Conservation (phyloP, 1,140 invertebrate genomes). For the Dinothrombium tinctorium region DNA sequence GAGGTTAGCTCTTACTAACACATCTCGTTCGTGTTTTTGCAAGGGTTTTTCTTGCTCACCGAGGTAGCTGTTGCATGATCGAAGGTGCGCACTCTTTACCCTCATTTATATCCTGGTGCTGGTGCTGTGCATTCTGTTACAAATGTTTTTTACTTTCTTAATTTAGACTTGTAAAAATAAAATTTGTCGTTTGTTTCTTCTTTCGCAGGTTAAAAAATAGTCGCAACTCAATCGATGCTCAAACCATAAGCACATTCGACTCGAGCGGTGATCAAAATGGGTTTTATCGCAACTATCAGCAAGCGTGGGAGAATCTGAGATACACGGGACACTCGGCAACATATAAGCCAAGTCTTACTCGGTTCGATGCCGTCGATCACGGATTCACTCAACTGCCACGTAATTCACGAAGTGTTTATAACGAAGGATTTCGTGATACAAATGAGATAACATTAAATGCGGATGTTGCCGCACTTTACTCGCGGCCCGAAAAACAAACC, state of each 20-base stretch:
- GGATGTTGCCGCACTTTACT: conserved; percentile 32
- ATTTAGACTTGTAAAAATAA: too few species aligned
- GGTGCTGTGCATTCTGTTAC: too few species aligned
- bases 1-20: too few species aligned
- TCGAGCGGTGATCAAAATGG: conserved; percentile 52
- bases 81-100: too few species aligned
- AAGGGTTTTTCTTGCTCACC: too few species aligned
- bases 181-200: conserved; percentile 13
- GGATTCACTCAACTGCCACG: background rate
- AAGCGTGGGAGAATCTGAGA: conserved; percentile 64
- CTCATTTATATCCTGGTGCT: too few species aligned
- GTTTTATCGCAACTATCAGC: conserved; percentile 58
- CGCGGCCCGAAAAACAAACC: conserved; percentile 13
- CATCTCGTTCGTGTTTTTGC: too few species aligned
- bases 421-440: conserved; percentile 42
- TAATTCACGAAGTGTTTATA: conserved; percentile 9
- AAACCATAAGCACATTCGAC: conserved; percentile 19
- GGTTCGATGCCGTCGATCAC: conserved; percentile 8
- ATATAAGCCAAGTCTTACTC: conserved; percentile 7
- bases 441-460: conserved; percentile 48
- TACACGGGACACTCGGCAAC: conserved; percentile 15
- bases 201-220: conserved; percentile 18
- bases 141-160: too few species aligned
- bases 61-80: too few species aligned
- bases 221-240: conserved; percentile 18